These are phyloP conservation scores for Aromia moschata DNA, from an alignment of 2,888 invertebrate species.

Conservation along the genomic window DNA sequence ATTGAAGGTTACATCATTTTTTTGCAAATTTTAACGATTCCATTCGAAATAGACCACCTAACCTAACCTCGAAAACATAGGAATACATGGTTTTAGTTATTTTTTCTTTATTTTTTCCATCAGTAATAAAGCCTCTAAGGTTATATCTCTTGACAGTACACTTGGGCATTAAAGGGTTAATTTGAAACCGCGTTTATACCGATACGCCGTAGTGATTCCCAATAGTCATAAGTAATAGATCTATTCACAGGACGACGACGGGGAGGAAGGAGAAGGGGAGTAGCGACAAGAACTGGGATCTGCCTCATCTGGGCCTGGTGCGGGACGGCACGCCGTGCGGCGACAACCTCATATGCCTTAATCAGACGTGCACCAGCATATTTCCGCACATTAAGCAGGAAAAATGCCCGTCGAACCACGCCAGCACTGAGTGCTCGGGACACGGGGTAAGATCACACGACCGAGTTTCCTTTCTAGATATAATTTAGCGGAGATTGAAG, in stretches of 20 bases:
- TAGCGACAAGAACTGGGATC: slow-evolving; percentile 54
- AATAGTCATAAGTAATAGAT: slow-evolving; percentile 44
- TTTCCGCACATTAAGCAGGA: slow-evolving; percentile 86
- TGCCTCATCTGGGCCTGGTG: slow-evolving; percentile 86
- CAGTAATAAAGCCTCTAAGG: no score
- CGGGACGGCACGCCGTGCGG: slow-evolving; percentile 95
- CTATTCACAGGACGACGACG: slow-evolving; percentile 73
- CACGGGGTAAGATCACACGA: slow-evolving; percentile 95
- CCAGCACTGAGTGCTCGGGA: slow-evolving; percentile 90
- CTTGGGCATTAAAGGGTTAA: no score
- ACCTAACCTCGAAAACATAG: no score
- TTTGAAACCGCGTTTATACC: background rate
- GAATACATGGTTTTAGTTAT: no score
- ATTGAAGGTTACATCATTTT: no score
- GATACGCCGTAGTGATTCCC: slow-evolving; percentile 25
- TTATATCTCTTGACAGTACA: no score
- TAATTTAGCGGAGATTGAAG: no score
- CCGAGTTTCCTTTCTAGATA: no score
- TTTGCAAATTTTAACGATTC: no score
- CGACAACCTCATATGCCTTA: slow-evolving; percentile 91
- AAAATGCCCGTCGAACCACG: slow-evolving; percentile 90
- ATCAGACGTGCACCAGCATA: slow-evolving; percentile 90
- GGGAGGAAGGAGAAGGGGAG: slow-evolving; percentile 72
- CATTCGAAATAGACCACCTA: no score
- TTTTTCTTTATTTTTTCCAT: no score